Conservation (phyloP, 2,113 vertebrate species). For the Ivindomyrus marchei region DNA sequence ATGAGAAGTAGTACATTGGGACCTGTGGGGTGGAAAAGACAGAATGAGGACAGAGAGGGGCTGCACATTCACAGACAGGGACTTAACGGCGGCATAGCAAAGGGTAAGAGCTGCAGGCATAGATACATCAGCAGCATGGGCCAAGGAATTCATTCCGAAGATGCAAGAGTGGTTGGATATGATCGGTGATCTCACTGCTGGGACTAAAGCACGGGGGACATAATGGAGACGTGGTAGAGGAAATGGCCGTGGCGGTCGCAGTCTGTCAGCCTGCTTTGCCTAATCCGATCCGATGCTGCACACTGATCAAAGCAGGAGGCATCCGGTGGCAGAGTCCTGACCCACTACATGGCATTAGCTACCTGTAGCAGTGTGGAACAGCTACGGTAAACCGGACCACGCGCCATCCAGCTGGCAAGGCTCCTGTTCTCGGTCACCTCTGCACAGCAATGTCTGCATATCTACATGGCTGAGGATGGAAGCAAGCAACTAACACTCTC, state of each 20-base stretch:
- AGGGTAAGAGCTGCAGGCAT: too few species aligned
- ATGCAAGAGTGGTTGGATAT: not conserved
- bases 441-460: not conserved
- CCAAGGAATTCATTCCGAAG: not conserved
- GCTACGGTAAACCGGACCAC: not conserved
- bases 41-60: slow-evolving; percentile 20
- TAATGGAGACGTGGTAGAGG: not conserved
- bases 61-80: not conserved
- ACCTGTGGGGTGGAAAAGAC: slow-evolving; percentile 56
- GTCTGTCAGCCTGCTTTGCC: not conserved
- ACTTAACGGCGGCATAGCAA: too few species aligned
- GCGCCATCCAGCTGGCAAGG: not conserved
- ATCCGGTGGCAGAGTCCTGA: not conserved
- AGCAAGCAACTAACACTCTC: not conserved
- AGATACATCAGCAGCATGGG: not conserved
- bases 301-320: not conserved
- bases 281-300: not conserved
- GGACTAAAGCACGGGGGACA: not conserved
- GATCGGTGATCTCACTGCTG: not conserved
- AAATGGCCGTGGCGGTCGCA: not conserved
- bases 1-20: slow-evolving; percentile 77
- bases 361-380: not conserved
- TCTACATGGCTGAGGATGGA: not conserved
- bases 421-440: not conserved
- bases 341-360: not conserved